Conservation (phyloP, 2,113 vertebrate species). For the Epinephelus lanceolatus region DNA sequence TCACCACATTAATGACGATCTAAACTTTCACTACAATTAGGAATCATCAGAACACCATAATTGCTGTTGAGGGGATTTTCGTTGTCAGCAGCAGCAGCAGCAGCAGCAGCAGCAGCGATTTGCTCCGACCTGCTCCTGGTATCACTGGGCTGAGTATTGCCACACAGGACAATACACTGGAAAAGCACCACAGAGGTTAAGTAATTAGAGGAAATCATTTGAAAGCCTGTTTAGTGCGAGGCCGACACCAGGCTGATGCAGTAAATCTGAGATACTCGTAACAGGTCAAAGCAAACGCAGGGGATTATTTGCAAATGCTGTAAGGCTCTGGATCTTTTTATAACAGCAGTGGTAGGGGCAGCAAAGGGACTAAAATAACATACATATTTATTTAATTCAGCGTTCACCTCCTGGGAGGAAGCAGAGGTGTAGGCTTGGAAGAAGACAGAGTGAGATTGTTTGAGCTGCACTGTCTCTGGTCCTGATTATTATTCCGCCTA, state of each 20-base stretch:
- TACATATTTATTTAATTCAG: constrained; percentile 57
- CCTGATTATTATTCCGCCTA: background rate
- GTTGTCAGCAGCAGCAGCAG: constrained; percentile 17
- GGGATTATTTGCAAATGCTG: constrained; percentile 37
- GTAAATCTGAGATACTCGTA: constrained; percentile 24
- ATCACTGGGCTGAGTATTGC: constrained; percentile 3
- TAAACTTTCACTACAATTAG: constrained; percentile 67
- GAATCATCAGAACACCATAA: constrained; percentile 48
- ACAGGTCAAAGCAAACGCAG: constrained; percentile 33
- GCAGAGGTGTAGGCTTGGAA: constrained; percentile 6
- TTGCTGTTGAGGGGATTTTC: constrained; percentile 62
- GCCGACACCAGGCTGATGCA: constrained; percentile 1
- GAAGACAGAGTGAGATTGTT: background rate
- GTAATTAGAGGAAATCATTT: constrained; percentile 42
- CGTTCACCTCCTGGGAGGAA: constrained; percentile 35
- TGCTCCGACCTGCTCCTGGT: constrained; percentile 57
- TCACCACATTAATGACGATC: constrained; percentile 52
- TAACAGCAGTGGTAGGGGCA: constrained; percentile 24
- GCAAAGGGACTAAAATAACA: constrained; percentile 48
- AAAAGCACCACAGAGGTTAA: constrained; percentile 3
- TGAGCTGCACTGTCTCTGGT: background rate
- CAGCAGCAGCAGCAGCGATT: constrained; percentile 32
- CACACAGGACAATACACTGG: constrained; percentile 20
- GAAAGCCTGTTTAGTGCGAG: constrained; percentile 16
- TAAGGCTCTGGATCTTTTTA: constrained; percentile 40